Conservation (phyloP, 1,140 invertebrate genomes). For the Parasteatoda tepidariorum region DNA sequence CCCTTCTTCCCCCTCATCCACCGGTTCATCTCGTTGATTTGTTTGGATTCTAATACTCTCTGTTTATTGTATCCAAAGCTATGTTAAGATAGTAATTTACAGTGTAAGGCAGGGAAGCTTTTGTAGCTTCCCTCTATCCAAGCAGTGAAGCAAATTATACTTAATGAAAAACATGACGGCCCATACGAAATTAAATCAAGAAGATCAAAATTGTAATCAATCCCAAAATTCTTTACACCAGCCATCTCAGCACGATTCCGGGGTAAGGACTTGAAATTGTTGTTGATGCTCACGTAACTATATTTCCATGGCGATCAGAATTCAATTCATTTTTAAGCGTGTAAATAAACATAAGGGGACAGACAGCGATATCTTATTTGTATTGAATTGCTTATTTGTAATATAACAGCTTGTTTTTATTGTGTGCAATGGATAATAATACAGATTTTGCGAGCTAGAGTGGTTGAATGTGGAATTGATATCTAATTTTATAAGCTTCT, state of each 20-base stretch:
- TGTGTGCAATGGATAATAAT: neutral
- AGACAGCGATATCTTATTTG: too few relatives aligned
- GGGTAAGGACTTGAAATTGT: neutral
- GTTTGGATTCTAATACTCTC: too few relatives aligned
- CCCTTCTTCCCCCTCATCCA: too few relatives aligned
- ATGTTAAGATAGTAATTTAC: too few relatives aligned
- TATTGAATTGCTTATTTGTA: neutral
- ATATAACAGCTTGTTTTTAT: neutral
- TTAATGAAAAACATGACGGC: constrained; percentile 42
- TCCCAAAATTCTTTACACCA: neutral
- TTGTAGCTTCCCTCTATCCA: neutral
- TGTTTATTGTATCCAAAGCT: too few relatives aligned
- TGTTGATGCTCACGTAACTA: neutral
- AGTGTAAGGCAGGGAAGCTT: neutral
- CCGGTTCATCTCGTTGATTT: too few relatives aligned
- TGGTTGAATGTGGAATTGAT: neutral
- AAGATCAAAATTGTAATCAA: constrained; percentile 8
- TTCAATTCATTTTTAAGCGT: neutral
- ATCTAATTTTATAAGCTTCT: neutral
- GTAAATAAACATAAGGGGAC: neutral
- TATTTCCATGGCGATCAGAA: neutral
- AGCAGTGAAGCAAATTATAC: neutral
- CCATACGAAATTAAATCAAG: constrained; percentile 37
- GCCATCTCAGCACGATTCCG: constrained; percentile 22
- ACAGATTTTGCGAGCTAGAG: neutral